phyloP scores from a whole-genome alignment of 2,888 invertebrate species.

The Saturnia japonica region DNA sequence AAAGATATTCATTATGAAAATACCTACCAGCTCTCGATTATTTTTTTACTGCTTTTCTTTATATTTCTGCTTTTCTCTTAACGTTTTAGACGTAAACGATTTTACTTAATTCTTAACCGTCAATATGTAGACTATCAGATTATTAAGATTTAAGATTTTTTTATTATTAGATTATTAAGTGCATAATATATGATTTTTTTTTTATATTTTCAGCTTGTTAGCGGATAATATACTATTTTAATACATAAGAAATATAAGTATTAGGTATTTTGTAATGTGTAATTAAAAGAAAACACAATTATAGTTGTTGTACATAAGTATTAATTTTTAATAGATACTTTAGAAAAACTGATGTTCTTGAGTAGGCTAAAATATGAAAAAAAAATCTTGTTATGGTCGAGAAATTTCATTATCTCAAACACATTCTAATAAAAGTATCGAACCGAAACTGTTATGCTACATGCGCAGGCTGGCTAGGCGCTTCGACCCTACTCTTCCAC shows the following conservation, averaged over 20 bases:
- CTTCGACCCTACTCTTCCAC: constrained; percentile 63
- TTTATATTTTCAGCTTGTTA: not conserved
- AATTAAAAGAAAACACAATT: not conserved
- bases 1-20: too few species aligned
- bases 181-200: too few species aligned
- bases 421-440: constrained; percentile 60
- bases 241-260: not conserved
- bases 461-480: constrained; percentile 49
- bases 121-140: too few species aligned
- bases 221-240: not conserved
- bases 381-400: constrained; percentile 33
- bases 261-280: not conserved
- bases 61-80: too few species aligned
- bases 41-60: too few species aligned
- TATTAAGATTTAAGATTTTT: too few species aligned
- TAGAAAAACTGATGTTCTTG: not conserved
- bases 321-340: not conserved
- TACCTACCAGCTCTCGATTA: too few species aligned
- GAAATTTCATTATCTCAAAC: constrained; percentile 41
- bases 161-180: too few species aligned
- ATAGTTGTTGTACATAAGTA: not conserved
- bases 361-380: constrained; percentile 18
- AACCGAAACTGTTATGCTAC: constrained; percentile 70
- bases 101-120: too few species aligned
- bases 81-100: too few species aligned